A percentile compares a stretch with the other conserved stretches of the same genome.
Evolutionary conservation across 1,140 invertebrate species (phyloP).

Genomic region (Parapsyche elsis): DNA sequence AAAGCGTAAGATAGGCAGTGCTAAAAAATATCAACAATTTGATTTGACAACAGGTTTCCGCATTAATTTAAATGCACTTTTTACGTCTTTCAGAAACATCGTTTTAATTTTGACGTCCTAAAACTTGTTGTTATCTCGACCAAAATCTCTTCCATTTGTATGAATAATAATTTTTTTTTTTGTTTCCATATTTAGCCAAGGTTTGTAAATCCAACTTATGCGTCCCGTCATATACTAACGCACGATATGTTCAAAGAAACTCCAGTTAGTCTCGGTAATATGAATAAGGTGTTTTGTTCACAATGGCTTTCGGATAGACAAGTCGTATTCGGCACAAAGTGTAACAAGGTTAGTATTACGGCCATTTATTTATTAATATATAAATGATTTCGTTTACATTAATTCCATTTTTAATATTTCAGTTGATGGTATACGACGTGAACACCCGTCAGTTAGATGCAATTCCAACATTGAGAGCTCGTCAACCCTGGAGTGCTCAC

Average conservation of each 20-base stretch:
- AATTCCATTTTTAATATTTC: slow-evolving; percentile 52
- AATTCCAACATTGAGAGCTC: slow-evolving; percentile 83
- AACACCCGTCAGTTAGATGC: slow-evolving; percentile 81
- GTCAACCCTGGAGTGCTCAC: slow-evolving; percentile 68
- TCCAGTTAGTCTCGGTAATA: slow-evolving; percentile 82
- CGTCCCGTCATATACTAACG: slow-evolving; percentile 85
- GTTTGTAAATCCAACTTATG: slow-evolving; percentile 81
- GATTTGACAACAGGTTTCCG: too few species aligned
- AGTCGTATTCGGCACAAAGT: slow-evolving; percentile 96
- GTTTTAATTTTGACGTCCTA: too few species aligned
- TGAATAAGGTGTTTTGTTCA: slow-evolving; percentile 97
- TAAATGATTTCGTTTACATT: background rate
- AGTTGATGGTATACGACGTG: slow-evolving; percentile 88
- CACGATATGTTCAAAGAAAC: slow-evolving; percentile 90
- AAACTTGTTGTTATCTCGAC: too few species aligned
- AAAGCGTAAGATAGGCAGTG: too few species aligned
- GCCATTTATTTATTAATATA: background rate
- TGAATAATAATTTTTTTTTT: slow-evolving; percentile 13
- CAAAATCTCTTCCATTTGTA: background rate
- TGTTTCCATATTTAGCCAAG: slow-evolving; percentile 66
- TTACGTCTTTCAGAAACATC: too few species aligned
- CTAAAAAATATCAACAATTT: too few species aligned
- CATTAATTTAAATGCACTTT: too few species aligned
- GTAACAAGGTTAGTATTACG: slow-evolving; percentile 81
- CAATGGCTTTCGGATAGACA: slow-evolving; percentile 95